Percentiles rank a stretch among this genome's conserved stretches.
These are phyloP conservation scores for Congeria kusceri DNA, from an alignment of 2,888 invertebrate genomes.

Conservation along the genomic window DNA sequence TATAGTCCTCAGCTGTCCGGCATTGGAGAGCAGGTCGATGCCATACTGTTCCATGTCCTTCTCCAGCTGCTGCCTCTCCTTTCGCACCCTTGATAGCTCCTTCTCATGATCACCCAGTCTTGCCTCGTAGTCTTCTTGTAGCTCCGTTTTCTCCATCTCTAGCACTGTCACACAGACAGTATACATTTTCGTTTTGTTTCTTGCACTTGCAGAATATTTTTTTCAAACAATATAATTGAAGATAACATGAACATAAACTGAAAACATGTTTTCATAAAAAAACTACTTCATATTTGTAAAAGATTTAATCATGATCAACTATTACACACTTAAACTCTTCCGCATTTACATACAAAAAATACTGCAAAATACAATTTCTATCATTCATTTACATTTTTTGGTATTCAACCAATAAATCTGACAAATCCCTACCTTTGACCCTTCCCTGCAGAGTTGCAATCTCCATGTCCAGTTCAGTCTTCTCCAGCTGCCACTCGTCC, in stretches of 20 bases:
- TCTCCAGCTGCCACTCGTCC: slow-evolving; percentile 62
- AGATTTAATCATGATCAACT: too few species aligned
- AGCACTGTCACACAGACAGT: slow-evolving; percentile 34
- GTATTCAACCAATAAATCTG: too few species aligned
- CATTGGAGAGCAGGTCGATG: slow-evolving; percentile 58
- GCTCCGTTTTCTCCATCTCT: slow-evolving; percentile 59
- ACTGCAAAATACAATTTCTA: too few species aligned
- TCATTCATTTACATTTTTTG: too few species aligned
- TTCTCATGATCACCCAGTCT: slow-evolving; percentile 28
- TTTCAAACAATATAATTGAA: too few species aligned
- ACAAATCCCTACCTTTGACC: slow-evolving; percentile 39
- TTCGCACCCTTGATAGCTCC: slow-evolving; percentile 34
- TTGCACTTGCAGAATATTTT: too few species aligned
- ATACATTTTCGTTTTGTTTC: background rate
- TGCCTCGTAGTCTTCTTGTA: slow-evolving; percentile 29
- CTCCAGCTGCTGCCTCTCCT: slow-evolving; percentile 46
- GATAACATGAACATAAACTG: too few species aligned
- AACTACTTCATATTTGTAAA: too few species aligned
- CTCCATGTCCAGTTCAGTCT: slow-evolving; percentile 62
- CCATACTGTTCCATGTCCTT: slow-evolving; percentile 61
- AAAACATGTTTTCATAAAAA: too few species aligned
- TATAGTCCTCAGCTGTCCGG: slow-evolving; percentile 52
- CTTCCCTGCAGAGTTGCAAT: slow-evolving; percentile 59
- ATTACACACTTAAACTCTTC: too few species aligned
- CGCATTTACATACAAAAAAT: too few species aligned